Base-by-base conservation (phyloP, 2,888 invertebrate species). In the Apodemia mormo region DNA sequence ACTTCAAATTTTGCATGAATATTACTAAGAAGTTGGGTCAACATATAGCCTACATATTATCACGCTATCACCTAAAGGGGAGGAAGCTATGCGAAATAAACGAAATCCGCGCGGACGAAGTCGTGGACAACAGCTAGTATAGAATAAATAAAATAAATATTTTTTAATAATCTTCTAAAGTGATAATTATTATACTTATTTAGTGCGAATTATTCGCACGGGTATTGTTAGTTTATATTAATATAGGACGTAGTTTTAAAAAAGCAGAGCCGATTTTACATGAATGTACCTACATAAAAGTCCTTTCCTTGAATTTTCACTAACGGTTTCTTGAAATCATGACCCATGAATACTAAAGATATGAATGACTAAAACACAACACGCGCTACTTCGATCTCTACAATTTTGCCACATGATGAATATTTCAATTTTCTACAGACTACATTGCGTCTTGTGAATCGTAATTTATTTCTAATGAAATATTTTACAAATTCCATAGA, bases 281-380 rank as follows among this genome's bases (percentile, higher is more conserved):
- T 45, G 45, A 45, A 12, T n/a, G n/a, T n/a, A 14, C 3, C 4
- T 37, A 37, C 37, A 33, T 52, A n/a, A n/a, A 5, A n/a, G n/a
- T 14, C 7, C 22, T 54, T 54, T 54, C n/a, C 22, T 54, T 54
- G 22, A 54, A 54, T 2, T 22, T 54, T 54, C 22, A 8, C 54
- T 54, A 54, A 54, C 54, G 54, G 54, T 54, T 22, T 8, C 54
- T 54, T 8, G 49, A 49, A 22, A 22, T 54, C 54, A 54, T 54
- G 54, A 54, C 54, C 54, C 54, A 54, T 54, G 54, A 54, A 54
- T 54, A 54, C 54, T 54, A 54, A 54, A 54, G 54, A 54, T 54
- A 54, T 54, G 54, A 22, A 22, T 54, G 54, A 54, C 54, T 54
- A 22, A 54, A 52, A 52, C 14, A 52, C 54, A 22, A 22, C 54